Evolutionary conservation across 2,888 invertebrate species (phyloP).

Genomic region (Anarsia innoxiella): DNA sequence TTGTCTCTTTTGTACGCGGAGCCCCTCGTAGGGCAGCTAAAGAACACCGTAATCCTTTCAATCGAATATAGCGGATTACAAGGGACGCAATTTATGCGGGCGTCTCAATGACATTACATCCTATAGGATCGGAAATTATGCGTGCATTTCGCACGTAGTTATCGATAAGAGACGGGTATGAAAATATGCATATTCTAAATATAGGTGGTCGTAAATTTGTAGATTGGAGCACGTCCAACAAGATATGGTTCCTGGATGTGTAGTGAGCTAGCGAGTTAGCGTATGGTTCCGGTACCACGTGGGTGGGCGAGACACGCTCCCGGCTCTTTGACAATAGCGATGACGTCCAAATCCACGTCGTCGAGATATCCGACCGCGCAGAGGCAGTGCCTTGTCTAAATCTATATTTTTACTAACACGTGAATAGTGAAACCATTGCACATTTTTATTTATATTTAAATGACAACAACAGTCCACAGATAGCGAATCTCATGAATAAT

Average conservation of each 20-base stretch:
- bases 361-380: conserved; percentile 25
- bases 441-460: too few relatives aligned
- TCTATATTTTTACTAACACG: conserved; percentile 1
- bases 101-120: conserved; percentile 18
- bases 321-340: too few relatives aligned
- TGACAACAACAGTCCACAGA: too few relatives aligned
- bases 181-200: conserved; percentile 55
- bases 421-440: conserved; percentile 2
- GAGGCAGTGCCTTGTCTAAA: too few relatives aligned
- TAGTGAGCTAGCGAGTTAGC: conserved; percentile 2
- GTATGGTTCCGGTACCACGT: conserved; percentile 40
- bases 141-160: conserved; percentile 28
- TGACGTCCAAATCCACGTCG: conserved; percentile 36
- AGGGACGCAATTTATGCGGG: conserved; percentile 41
- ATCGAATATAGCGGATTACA: conserved; percentile 53
- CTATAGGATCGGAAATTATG: conserved; percentile 16
- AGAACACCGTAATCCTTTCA: conserved; percentile 59
- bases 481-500: conserved; percentile 25
- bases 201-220: conserved; percentile 52
- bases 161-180: conserved; percentile 38
- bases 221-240: conserved; percentile 58
- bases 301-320: conserved; percentile 40
- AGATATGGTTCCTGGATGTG: conserved; percentile 20
- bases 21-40: conserved; percentile 46
- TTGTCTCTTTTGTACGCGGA: conserved; percentile 40